Evolutionary conservation across 2,888 invertebrate genomes (phyloP), one percentile per base, ranked within the genome.

Genomic region (Gastracanthus pulcherrimus): DNA sequence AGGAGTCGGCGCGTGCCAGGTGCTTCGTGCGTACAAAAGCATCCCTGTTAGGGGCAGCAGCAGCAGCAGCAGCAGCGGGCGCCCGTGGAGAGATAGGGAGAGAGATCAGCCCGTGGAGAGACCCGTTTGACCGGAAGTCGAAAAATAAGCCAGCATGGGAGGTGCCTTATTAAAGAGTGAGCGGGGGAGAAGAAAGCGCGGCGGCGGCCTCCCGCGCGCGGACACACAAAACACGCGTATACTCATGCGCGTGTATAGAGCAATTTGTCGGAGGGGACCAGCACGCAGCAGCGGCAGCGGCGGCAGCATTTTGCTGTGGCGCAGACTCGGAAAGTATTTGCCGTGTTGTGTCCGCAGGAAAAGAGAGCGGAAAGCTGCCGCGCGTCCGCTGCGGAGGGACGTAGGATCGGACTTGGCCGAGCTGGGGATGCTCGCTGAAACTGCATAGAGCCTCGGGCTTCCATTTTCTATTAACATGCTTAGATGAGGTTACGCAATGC

Each of bases 1-100:
- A 60, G 77, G 80, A 77, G 75, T 70, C 87, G 88, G 89, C 89
- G 89, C 90, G 90, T 90, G 91, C 91, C 91, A 90, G 91, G 90
- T 90, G 90, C 89, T 89, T 88, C 80, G 69, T 34, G 75, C 26
- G 70, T 75, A 82, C 82, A 80, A 82, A 78, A 89, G 89, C 89
- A 88, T 89, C 88, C 88, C 88, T 89, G 88, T 89, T 87, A 85
- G 85, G 86, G 80, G 81, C 82, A 55, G 81, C 76, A n/a, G n/a
- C n/a, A n/a, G n/a, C n/a, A n/a, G n/a, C n/a, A n/a, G n/a, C 45
- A 38, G 38, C 45, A n/a, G 60, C 55, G 36, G 62, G 60, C 67
- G 55, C 34, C 23, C 41, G 77, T 82, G 34, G 71, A 70, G 69
- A 76, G 78, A 70, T 80, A 79, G 82, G 34, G 71, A 70, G 69